Percentiles rank a stretch among this genome's conserved stretches.
Conservation (phyloP, 2,888 invertebrate genomes). For the Luperina nickerlii region DNA sequence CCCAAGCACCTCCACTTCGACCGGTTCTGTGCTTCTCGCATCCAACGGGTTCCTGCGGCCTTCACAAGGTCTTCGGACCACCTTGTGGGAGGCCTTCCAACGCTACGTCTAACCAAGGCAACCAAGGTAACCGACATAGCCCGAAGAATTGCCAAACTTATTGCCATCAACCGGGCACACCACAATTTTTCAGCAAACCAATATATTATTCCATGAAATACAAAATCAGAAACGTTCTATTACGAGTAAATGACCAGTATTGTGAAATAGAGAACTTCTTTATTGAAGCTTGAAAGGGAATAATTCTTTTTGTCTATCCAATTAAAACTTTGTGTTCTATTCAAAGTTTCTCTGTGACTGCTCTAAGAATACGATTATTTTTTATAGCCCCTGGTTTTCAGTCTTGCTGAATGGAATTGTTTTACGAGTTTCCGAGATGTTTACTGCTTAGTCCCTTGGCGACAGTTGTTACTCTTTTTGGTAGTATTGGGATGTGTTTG, state of each 20-base stretch:
- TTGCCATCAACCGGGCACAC: not conserved
- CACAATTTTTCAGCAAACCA: not conserved
- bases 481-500: constrained; percentile 16
- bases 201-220: not conserved
- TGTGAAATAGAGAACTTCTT: constrained; percentile 4
- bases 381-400: constrained; percentile 50
- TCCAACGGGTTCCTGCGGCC: too few species aligned
- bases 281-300: constrained; percentile 15
- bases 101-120: too few species aligned
- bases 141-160: too few species aligned
- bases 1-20: too few species aligned
- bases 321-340: constrained; percentile 68
- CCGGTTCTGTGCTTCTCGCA: too few species aligned
- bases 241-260: not conserved
- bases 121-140: too few species aligned
- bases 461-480: constrained; percentile 46
- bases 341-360: constrained; percentile 30
- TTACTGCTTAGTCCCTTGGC: constrained; percentile 51
- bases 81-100: too few species aligned
- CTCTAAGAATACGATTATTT: constrained; percentile 56
- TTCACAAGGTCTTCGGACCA: too few species aligned
- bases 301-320: constrained; percentile 49
- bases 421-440: constrained; percentile 59
- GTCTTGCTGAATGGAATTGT: constrained; percentile 54
- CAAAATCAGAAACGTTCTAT: not conserved